Evolutionary conservation across 92 coral and sea anemone genomes (phyloP).

Genomic region (Plumapathes pennacea): DNA sequence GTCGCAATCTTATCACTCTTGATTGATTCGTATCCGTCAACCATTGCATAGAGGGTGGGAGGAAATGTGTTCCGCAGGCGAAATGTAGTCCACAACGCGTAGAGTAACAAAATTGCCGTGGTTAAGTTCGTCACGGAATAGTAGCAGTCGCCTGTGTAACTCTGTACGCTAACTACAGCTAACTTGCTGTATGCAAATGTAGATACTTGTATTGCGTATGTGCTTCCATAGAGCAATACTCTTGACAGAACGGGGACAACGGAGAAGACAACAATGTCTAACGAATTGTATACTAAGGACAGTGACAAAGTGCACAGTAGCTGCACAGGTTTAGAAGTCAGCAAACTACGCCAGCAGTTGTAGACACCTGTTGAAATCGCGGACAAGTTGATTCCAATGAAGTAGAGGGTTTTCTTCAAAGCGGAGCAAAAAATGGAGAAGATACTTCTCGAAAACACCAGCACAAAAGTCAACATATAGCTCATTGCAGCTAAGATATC

Average conservation of each 20-base stretch:
- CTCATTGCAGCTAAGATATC: constrained; percentile 29
- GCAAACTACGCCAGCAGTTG: constrained; percentile 29
- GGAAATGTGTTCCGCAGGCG: too few species aligned
- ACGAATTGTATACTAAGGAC: constrained; percentile 1
- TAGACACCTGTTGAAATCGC: constrained; percentile 40
- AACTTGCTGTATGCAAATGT: constrained; percentile 32
- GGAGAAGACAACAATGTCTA: constrained; percentile 33
- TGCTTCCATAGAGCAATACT: not conserved
- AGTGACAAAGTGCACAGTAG: constrained; percentile 19
- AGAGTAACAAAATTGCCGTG: constrained; percentile 10
- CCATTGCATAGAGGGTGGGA: not conserved
- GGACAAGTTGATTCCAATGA: constrained; percentile 25
- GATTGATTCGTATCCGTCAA: not conserved
- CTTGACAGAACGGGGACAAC: constrained; percentile 45
- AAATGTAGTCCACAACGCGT: too few species aligned
- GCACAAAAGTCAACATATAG: constrained; percentile 17
- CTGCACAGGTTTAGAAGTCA: constrained; percentile 35
- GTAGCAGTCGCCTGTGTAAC: constrained; percentile 2
- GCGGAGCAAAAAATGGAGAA: constrained; percentile 1
- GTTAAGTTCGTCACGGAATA: constrained; percentile 36
- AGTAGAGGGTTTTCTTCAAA: constrained; percentile 9
- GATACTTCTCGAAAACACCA: constrained; percentile 1
- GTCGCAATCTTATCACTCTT: not conserved
- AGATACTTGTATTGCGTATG: constrained; percentile 3
- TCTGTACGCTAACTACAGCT: constrained; percentile 18